phyloP scores from a whole-genome alignment of 2,888 invertebrate species.

The Tetramorium bicarinatum region DNA sequence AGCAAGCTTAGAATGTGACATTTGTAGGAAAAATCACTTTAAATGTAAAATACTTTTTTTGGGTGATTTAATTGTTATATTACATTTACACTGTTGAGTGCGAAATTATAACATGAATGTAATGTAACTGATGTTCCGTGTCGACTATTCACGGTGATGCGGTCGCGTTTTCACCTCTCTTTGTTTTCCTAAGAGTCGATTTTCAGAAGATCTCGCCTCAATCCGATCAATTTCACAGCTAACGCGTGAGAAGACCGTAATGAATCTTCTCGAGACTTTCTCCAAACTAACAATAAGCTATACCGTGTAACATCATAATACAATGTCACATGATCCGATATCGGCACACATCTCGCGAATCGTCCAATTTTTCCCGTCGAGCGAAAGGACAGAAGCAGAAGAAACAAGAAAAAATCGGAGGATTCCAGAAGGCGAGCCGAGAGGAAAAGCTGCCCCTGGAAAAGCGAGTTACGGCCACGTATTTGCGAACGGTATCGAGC shows the following conservation, averaged over 20 bases:
- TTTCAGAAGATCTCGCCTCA: not conserved
- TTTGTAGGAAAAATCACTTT: too few relatives aligned
- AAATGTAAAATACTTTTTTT: too few relatives aligned
- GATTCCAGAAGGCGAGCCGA: not conserved
- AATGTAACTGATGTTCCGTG: too few relatives aligned
- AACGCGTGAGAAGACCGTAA: not conserved
- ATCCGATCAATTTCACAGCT: not conserved
- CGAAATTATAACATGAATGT: too few relatives aligned
- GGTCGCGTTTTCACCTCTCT: not conserved
- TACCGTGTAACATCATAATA: not conserved
- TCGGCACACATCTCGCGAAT: not conserved
- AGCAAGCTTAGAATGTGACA: too few relatives aligned
- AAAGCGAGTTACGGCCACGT: not conserved
- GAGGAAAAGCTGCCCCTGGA: not conserved
- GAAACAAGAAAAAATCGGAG: not conserved
- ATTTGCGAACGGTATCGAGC: constrained; percentile 6
- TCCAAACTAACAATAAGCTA: not conserved
- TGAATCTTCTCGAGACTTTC: constrained; percentile 1
- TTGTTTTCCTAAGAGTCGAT: not conserved
- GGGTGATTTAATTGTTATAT: too few relatives aligned
- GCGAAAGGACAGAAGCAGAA: not conserved
- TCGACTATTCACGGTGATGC: not conserved
- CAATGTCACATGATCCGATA: not conserved
- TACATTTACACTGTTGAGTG: too few relatives aligned
- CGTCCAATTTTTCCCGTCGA: not conserved